phyloP scores from a whole-genome alignment of 2,113 vertebrate genomes.

The Felis chaus region DNA sequence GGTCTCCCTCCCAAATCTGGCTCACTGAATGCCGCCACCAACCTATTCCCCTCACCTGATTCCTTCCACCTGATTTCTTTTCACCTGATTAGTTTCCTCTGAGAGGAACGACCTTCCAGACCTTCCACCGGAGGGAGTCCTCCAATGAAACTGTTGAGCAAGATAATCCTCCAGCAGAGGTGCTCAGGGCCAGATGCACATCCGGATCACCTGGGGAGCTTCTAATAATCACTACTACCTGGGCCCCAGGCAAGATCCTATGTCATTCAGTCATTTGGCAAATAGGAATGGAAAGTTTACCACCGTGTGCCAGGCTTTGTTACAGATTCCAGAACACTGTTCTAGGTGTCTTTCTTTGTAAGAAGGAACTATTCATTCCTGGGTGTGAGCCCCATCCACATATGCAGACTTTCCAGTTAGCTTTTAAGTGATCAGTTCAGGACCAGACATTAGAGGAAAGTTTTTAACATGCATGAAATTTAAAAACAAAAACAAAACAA shows the following conservation, averaged over 20 bases:
- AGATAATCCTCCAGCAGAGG: neutral
- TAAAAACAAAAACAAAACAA: neutral
- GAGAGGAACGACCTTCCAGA: neutral
- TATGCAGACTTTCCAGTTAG: neutral
- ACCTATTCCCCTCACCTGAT: too few species aligned
- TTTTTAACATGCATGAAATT: neutral
- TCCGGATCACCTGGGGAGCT: neutral
- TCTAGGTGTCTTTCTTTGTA: neutral
- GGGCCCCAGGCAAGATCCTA: neutral
- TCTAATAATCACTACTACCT: neutral
- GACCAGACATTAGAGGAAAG: neutral
- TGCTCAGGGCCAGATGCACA: neutral
- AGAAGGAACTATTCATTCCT: neutral
- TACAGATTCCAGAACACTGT: neutral
- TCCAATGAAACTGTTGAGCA: neutral
- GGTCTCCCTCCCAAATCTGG: neutral
- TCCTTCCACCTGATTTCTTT: neutral
- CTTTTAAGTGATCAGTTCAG: neutral
- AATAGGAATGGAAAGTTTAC: neutral
- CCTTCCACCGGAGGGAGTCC: neutral
- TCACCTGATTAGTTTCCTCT: neutral
- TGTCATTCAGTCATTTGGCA: neutral
- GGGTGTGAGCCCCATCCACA: neutral
- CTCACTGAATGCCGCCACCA: neutral
- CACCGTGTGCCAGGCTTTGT: neutral